These are phyloP conservation scores for Marmota monax DNA, from an alignment of 2,113 vertebrate genomes.

Conservation along the genomic window DNA sequence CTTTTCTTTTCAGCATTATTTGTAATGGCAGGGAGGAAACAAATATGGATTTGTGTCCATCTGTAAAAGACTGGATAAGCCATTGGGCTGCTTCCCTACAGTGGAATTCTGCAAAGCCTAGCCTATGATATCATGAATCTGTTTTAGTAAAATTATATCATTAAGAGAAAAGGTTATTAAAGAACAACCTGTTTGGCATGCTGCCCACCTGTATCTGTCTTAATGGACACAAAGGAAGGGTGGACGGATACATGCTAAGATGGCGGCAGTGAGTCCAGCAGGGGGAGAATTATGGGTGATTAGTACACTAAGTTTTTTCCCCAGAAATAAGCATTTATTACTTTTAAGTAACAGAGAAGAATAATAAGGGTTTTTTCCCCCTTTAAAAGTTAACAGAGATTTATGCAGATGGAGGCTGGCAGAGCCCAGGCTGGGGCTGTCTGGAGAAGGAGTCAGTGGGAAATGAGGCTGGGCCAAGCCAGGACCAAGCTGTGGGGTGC, in stretches of 20 bases:
- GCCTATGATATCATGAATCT: neutral
- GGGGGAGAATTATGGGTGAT: neutral
- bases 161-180: neutral
- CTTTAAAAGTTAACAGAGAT: neutral
- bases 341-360: neutral
- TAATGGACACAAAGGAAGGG: neutral
- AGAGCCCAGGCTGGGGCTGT: no score
- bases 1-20: neutral
- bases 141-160: neutral
- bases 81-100: accelerated
- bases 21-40: neutral
- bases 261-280: neutral
- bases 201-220: neutral
- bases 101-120: neutral
- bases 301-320: neutral
- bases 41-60: neutral
- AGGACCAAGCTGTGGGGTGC: neutral
- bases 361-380: neutral
- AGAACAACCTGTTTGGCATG: neutral
- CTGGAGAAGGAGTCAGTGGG: neutral
- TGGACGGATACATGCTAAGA: neutral
- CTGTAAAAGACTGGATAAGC: neutral
- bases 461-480: neutral
- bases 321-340: neutral
- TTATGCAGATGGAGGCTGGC: accelerated